phyloP scores from a whole-genome alignment of 2,888 invertebrate genomes.

The Philereme transversata region DNA sequence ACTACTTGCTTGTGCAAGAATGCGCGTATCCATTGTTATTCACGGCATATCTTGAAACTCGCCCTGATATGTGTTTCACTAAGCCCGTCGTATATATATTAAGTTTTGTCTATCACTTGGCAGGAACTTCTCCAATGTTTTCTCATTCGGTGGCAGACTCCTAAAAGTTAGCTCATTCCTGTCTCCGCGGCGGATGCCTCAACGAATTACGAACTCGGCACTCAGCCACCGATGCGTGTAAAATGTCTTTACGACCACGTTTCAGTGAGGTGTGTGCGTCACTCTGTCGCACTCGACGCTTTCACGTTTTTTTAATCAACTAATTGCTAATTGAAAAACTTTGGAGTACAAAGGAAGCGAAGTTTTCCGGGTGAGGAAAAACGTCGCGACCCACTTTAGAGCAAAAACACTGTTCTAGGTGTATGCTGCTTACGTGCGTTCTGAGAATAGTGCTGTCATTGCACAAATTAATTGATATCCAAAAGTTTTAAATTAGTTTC shows the following conservation, averaged over 20 bases:
- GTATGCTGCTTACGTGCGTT: constrained; percentile 28
- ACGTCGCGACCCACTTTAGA: constrained; percentile 57
- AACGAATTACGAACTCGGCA: constrained; percentile 71
- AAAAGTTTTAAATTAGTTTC: constrained; percentile 9
- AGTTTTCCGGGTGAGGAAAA: constrained; percentile 56
- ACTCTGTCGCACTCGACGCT: constrained; percentile 45
- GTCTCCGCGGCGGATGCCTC: constrained; percentile 66
- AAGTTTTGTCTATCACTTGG: constrained; percentile 73
- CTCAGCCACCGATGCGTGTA: constrained; percentile 76
- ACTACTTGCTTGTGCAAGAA: constrained; percentile 57
- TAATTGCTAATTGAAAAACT: constrained; percentile 77
- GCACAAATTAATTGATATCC: constrained; percentile 25
- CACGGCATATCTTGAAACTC: constrained; percentile 64
- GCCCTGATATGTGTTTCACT: constrained; percentile 65
- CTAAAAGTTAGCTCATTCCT: constrained; percentile 75
- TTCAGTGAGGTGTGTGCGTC: constrained; percentile 61
- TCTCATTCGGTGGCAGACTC: constrained; percentile 72
- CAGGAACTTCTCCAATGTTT: constrained; percentile 76
- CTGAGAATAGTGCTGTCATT: constrained; percentile 31
- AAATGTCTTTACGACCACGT: constrained; percentile 72
- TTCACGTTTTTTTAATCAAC: constrained; percentile 60
- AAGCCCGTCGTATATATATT: constrained; percentile 64
- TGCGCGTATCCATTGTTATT: constrained; percentile 62
- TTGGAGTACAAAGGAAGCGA: constrained; percentile 52
- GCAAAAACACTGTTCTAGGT: constrained; percentile 52